Percentiles rank a stretch among this genome's conserved stretches.
phyloP scores from a whole-genome alignment of 64 coral and sea anemone genomes.

The Anthopleura sola region DNA sequence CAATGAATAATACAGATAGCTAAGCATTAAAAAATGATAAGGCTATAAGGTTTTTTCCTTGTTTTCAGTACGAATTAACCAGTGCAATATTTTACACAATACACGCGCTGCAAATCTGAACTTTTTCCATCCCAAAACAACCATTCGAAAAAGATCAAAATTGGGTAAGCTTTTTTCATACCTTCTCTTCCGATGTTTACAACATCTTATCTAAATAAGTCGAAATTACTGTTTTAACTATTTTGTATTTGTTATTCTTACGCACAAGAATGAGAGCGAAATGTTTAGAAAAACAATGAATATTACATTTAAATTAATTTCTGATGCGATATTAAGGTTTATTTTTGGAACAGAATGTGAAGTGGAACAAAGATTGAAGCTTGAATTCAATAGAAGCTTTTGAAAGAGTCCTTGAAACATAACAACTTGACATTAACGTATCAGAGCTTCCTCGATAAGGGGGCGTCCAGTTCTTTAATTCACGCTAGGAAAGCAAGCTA shows the following conservation, averaged over 20 bases:
- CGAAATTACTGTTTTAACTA: background rate
- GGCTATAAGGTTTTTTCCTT: too few species aligned
- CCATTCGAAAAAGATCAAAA: background rate
- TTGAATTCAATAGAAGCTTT: background rate
- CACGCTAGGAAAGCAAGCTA: background rate
- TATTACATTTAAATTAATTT: background rate
- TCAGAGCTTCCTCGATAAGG: background rate
- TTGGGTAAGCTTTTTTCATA: background rate
- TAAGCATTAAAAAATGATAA: too few species aligned
- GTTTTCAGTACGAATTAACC: too few species aligned
- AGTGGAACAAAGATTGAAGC: background rate
- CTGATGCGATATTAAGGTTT: background rate
- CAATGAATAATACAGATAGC: too few species aligned
- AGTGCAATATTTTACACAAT: background rate
- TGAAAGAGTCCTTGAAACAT: background rate
- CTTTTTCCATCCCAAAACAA: background rate
- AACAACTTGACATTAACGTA: background rate
- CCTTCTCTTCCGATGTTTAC: background rate
- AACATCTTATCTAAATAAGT: background rate
- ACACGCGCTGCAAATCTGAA: background rate
- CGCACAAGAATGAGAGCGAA: background rate
- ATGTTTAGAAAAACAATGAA: slow-evolving; percentile 15
- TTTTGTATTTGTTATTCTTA: background rate
- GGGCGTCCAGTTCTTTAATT: background rate
- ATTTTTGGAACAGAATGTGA: background rate